Base-by-base conservation (phyloP, 2,113 vertebrate genomes). In the Pelodiscus sinensis region DNA sequence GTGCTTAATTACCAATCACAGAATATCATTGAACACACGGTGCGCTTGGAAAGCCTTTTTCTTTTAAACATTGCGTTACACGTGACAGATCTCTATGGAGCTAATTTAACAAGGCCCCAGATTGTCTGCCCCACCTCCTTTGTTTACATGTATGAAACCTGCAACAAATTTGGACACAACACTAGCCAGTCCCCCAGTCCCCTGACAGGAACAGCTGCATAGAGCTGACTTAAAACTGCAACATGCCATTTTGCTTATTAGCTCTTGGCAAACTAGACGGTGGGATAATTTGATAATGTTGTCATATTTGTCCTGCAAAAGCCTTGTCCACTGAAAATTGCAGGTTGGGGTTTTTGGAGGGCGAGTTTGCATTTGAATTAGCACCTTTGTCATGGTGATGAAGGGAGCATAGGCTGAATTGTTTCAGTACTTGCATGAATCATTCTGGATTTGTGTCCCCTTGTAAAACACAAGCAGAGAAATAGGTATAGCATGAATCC, bases 41-140 rank as follows among this genome's bases (percentile, higher is more conserved):
- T 82, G 62, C 4, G 1, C 54, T 91, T 52, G 50, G 12, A 50
- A 57, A 58, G 52, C 71, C n/a, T 80, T 62, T 54, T 54, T 54
- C 62, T 73, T 81, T 81, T 91, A 51, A 92, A 82, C 78, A 78
- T 87, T 91, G 89, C 83, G 79, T 89, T 91, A 77, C 35, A 79
- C 81, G 89, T 85, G 62, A 94, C 71, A 93, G 92, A 94, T 81
- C 80, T 52, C 55, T 77, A 94, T 94, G 94, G 92, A 85, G 85
- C 92, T 97, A 92, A 96, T 95, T 94, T 94, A 93, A 94, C 84
- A 82, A 89, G 97, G 97, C 96, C 97, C 97, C 97, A 96, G 96
- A 9, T 92, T 88, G 96, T 97, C 97, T 97, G 97, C 86, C 94
- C 73, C 86, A 73, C 75, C 18, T 22, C 75, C 97, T 97, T 96